Percentiles rank a stretch among this genome's conserved stretches.
Evolutionary conservation across 1,140 invertebrate genomes (phyloP).

Genomic region (Zophobas atratus): DNA sequence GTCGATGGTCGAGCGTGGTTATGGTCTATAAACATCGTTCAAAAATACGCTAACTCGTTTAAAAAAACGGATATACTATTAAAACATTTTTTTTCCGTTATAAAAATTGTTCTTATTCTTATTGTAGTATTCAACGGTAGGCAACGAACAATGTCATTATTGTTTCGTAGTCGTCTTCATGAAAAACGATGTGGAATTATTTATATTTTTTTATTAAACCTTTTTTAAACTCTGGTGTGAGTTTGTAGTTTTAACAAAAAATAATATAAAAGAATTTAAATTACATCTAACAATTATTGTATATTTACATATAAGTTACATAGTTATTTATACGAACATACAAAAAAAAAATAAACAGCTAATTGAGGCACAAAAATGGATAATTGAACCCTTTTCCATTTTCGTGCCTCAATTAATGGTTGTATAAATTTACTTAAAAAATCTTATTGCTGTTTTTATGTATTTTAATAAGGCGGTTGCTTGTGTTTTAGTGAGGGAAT

Average conservation of each 20-base stretch:
- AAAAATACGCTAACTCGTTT: constrained; percentile 1
- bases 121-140: constrained; percentile 1
- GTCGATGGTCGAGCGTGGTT: too few relatives aligned
- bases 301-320: constrained; percentile 21
- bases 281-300: constrained; percentile 7
- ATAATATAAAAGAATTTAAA: constrained; percentile 22
- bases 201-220: constrained; percentile 16
- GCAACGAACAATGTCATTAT: not conserved
- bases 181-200: constrained; percentile 16
- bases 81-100: not conserved
- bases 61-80: not conserved
- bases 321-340: constrained; percentile 4
- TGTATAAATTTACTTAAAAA: constrained; percentile 15
- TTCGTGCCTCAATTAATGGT: constrained; percentile 6
- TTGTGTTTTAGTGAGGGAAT: constrained; percentile 17
- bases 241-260: constrained; percentile 10
- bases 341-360: constrained; percentile 1
- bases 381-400: not conserved
- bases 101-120: constrained; percentile 1
- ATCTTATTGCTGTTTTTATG: constrained; percentile 9
- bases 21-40: not conserved
- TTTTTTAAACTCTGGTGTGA: constrained; percentile 12
- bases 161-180: constrained; percentile 13
- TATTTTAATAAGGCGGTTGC: constrained; percentile 10
- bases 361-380: not conserved